Base-by-base conservation (phyloP, 2,113 vertebrate genomes). In the Arizona elegans region DNA sequence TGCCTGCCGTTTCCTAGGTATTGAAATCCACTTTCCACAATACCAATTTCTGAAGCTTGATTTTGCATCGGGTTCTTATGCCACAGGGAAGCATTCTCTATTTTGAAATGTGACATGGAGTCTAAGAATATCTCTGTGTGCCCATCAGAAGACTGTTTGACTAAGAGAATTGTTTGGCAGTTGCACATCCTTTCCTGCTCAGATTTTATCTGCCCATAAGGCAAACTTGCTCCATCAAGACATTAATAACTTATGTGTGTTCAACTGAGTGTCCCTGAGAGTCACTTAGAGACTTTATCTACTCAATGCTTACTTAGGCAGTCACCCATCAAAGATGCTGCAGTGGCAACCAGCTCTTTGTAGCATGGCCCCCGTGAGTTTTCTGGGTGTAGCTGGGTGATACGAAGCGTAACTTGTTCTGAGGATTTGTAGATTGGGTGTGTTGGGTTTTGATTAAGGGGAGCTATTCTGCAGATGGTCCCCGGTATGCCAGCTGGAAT, bases 331-430 rank as follows among this genome's bases (percentile, higher is more conserved):
- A 21, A 0, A 3, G 43, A 1, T 15, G n/a, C 0, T 26, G 62
- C 52, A 33, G 12, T 24, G 5, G 47, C 12, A 59, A 19, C 53
- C 70, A 91, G 47, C 47, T 50, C 47, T 50, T 50, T 50, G 47
- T 0, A 7, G 47, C 47, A 50, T 7, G 58, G 29, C 47, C 8
- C 55, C 13, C 54, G 50, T 92, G 88, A 52, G 2, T 91, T 94
- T 91, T 86, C 33, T 93, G 86, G 62, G 17, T 91, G 90, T 92
- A 90, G 56, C 13, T 93, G n/a, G 26, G 85, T 88, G 53, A 86
- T 59, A 17, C 59, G 43, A 52, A n/a, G 65, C 58, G n/a, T 19
- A 54, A 87, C 86, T 96, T 94, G 47, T 85, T 92, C 92, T 93
- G 3, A 47, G 7, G 8, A 21, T 3, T 21, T 15, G 47, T 65